Evolutionary conservation across 2,797 vertebrate species (phyloP), one percentile per base, ranked within the genome.

Genomic region (Lophius americanus): DNA sequence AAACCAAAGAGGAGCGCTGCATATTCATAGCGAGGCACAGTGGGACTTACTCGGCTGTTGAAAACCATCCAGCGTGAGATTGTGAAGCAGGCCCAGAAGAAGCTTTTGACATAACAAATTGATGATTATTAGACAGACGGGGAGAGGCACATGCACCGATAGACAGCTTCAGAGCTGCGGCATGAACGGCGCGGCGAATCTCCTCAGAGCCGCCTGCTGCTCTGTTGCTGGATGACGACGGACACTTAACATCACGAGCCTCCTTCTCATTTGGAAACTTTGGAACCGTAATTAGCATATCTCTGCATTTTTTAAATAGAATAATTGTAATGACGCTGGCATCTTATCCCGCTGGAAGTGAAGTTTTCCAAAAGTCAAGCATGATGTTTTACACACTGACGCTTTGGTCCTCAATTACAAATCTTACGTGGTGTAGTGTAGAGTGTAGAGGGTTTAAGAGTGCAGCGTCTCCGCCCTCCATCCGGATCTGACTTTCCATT

Each of bases 1-100:
- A 92, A 90, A 92, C 86, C 81, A 88, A 88, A 86, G 83, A 86
- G 87, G 60, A 83, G 58, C 83, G 84, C 90, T 92, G 82, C 75
- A 88, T 88, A 90, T 94, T 93, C 90, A 91, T 91, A 73, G 41
- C 53, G 36, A 60, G 76, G 75, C 79, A 83, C 82, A 85, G 83
- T 64, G 42, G 86, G 83, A 85, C 84, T 83, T 79, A 90, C 86
- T 90, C 79, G 69, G 76, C 75, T 86, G 76, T 80, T 84, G 85
- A 87, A 85, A 88, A 75, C 67, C 71, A 73, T 87, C 83, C 84
- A 87, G 69, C 77, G 78, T 68, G 71, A 76, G 66, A 75, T 63
- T 64, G 50, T 75, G 84, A 83, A 82, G 69, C 55, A 66, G 70
- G 39, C 43, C 38, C 60, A 79, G 70, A 64, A 75, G 75, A 70